phyloP scores from a whole-genome alignment of 2,113 vertebrate species.

The Phaethon lepturus region DNA sequence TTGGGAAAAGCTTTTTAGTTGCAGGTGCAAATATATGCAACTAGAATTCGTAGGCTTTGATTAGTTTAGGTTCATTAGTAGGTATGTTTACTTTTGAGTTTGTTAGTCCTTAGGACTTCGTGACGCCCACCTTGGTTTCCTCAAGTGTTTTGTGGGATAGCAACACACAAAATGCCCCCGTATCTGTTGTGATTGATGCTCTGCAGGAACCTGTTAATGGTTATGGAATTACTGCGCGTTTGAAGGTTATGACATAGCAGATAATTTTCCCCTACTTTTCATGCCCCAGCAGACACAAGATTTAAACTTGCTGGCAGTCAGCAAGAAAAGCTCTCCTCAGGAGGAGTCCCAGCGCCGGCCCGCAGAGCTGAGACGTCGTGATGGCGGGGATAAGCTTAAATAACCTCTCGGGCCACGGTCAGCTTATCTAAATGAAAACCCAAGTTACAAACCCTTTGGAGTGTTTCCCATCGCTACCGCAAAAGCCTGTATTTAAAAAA shows the following conservation, averaged over 20 bases:
- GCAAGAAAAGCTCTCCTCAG: neutral
- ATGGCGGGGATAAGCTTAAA: constrained; percentile 27
- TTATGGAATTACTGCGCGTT: neutral
- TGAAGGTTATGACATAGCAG: neutral
- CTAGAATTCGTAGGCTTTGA: neutral
- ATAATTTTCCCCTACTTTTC: neutral
- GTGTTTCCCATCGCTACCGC: neutral
- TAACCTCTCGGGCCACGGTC: neutral
- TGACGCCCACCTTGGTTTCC: neutral
- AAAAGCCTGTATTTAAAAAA: neutral
- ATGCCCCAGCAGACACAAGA: neutral
- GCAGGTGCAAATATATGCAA: neutral
- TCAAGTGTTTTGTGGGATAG: fast-evolving
- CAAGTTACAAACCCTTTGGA: neutral
- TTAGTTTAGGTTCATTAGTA: neutral
- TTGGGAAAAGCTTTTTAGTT: neutral
- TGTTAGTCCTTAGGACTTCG: neutral
- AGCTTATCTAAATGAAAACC: constrained; percentile 48
- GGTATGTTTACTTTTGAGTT: neutral
- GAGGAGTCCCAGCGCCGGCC: neutral
- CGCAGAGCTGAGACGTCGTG: neutral
- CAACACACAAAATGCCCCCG: neutral
- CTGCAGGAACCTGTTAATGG: neutral
- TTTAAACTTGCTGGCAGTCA: neutral
- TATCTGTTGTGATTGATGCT: neutral